Conservation (phyloP, 2,888 invertebrate species). For the Mycalesis mineus region DNA sequence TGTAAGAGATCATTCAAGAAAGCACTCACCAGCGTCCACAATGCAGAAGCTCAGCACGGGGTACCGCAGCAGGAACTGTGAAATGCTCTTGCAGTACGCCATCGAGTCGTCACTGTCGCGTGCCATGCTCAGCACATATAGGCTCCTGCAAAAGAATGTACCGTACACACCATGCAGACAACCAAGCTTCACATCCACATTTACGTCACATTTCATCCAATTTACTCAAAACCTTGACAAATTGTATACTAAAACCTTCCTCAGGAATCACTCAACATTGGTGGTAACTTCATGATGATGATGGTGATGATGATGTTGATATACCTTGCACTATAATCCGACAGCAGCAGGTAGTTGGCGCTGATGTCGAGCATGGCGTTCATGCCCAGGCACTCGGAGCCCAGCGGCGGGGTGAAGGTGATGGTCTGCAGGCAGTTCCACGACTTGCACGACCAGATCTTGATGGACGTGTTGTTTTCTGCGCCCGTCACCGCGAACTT, state of each 20-base stretch:
- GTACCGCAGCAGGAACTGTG: constrained; percentile 92
- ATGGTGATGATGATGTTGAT: too few species aligned
- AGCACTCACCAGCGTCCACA: constrained; percentile 82
- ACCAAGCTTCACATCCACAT: too few species aligned
- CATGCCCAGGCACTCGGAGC: constrained; percentile 65
- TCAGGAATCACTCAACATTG: too few species aligned
- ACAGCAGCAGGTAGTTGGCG: constrained; percentile 90
- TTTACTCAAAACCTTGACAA: too few species aligned
- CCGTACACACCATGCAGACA: constrained; percentile 54
- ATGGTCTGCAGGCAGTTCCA: constrained; percentile 97
- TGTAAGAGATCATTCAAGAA: too few species aligned
- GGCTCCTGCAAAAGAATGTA: constrained; percentile 69
- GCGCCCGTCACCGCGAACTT: constrained; percentile 96
- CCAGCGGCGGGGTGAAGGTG: constrained; percentile 78
- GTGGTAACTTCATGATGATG: too few species aligned
- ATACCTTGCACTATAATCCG: constrained; percentile 85
- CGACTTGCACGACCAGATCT: constrained; percentile 95
- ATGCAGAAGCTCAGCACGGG: constrained; percentile 94
- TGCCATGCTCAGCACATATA: constrained; percentile 88
- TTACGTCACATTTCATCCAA: too few species aligned
- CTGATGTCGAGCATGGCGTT: constrained; percentile 91
- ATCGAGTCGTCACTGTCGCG: constrained; percentile 67
- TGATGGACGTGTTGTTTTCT: constrained; percentile 92
- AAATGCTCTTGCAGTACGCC: constrained; percentile 85
- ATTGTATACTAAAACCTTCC: too few species aligned